Evolutionary conservation across 2,888 invertebrate genomes (phyloP), one percentile per base, ranked within the genome.

Genomic region (Agrypnus murinus): DNA sequence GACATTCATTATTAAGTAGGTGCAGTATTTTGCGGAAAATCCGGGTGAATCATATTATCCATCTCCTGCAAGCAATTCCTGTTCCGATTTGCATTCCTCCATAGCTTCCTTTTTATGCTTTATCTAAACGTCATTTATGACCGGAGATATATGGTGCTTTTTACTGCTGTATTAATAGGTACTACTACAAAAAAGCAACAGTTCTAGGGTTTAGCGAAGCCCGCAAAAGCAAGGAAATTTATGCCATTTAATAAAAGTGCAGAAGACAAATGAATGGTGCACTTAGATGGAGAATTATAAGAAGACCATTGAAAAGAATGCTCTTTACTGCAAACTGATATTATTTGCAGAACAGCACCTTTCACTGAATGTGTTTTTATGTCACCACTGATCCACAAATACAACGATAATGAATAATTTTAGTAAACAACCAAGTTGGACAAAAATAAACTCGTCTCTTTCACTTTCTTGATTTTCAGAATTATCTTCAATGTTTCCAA

Each of bases 11-110:
- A 12, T 71, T n/a, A n/a, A n/a, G n/a, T n/a, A n/a, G n/a, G n/a
- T n/a, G n/a, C n/a, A n/a, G n/a, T n/a, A n/a, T n/a, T n/a, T n/a
- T n/a, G n/a, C n/a, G n/a, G n/a, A n/a, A n/a, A n/a, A n/a, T n/a
- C n/a, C n/a, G n/a, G n/a, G 74, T 1, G 75, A 73, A 62, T 75
- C 71, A 36, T 71, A 75, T 59, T 75, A 73, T 17, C 72, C 75
- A 15, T 73, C 73, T 10, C 75, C 71, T 50, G 69, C 45, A 25
- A 74, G 45, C 48, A 74, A 14, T 9, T 68, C 55, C n/a, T 68
- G 45, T 38, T 60, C 55, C 10, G 31, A 25, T 63, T 40, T 63
- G 12, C n/a, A n/a, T n/a, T n/a, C n/a, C n/a, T n/a, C n/a, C n/a
- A n/a, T n/a, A n/a, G n/a, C n/a, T n/a, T n/a, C 10, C 15, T n/a